Base-by-base conservation (phyloP, 2,797 vertebrate species). In the Ctenochaetus hawaiiensis region DNA sequence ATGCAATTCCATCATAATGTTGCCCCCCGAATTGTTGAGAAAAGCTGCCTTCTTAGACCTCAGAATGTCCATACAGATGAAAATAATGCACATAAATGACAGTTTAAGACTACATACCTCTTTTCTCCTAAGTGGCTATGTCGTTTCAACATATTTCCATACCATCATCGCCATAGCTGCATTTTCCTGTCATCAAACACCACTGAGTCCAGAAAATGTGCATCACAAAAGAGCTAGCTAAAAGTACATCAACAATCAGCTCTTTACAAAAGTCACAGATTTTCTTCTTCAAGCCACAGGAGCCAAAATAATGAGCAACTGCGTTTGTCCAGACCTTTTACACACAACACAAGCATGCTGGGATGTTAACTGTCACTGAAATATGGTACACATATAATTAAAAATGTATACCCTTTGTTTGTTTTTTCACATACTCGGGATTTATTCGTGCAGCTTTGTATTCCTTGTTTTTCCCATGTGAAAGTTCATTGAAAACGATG, bases 231-330 rank as follows among this genome's bases (percentile, higher is more conserved):
- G 51, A 48, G 57, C 30, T 13, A 41, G 37, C 16, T 37, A 58
- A 53, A 59, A 23, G 8, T 4, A 67, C 23, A 47, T 49, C 44
- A 37, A 80, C 48, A 75, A 58, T 69, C 56, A 59, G 62, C 22
- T 34, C 41, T 72, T 59, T 45, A 7, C 78, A 17, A 70, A 81
- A 81, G 39, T 61, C 47, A 53, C 12, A 18, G 30, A 23, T 56
- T 49, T 49, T 63, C 44, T 72, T 68, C n/a, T 69, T 81, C 51
- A 16, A 89, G 63, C 65, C 75, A 68, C 74, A 66, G 72, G 51
- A 80, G 53, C 37, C 74, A 74, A 78, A 87, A 72, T 87, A 82
- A 82, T 63, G 52, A 83, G 75, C 53, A 59, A 64, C 67, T 48
- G 59, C 43, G 64, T 78, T 61, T 76, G 26, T 18, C 68, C 59